A percentile compares a stretch with the other conserved stretches of the same genome.
Evolutionary conservation across 2,113 vertebrate genomes (phyloP).

Genomic region (Trogon surrucura): DNA sequence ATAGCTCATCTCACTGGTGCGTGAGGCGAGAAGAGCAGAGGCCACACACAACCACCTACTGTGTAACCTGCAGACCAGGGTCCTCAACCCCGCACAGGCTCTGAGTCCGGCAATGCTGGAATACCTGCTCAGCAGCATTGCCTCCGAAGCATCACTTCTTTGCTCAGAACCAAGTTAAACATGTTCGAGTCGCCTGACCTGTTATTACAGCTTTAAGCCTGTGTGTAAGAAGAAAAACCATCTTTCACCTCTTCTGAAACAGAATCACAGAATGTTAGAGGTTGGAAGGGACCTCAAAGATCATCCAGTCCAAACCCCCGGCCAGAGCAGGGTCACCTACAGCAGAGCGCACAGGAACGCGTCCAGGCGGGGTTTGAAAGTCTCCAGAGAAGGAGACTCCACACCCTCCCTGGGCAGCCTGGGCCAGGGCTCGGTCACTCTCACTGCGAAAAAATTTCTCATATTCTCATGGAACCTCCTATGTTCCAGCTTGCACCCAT

Average conservation of each 20-base stretch:
- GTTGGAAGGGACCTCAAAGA: too few relatives aligned
- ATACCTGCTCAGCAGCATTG: not conserved
- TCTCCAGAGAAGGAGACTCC: too few relatives aligned
- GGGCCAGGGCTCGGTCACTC: too few relatives aligned
- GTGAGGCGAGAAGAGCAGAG: not conserved
- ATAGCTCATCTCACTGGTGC: fast-evolving
- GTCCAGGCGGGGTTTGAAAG: too few relatives aligned
- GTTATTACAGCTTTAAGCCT: not conserved
- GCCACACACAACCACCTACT: not conserved
- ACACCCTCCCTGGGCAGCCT: too few relatives aligned
- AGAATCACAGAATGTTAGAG: too few relatives aligned
- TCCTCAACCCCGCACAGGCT: not conserved
- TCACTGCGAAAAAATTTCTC: too few relatives aligned
- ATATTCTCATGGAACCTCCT: too few relatives aligned
- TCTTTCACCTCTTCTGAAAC: not conserved
- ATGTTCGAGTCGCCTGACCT: not conserved
- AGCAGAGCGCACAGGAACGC: too few relatives aligned
- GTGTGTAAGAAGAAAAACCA: not conserved
- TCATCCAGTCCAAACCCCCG: too few relatives aligned
- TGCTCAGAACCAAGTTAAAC: not conserved
- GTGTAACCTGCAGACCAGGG: fast-evolving
- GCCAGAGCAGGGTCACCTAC: too few relatives aligned
- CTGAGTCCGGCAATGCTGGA: not conserved
- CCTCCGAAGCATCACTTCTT: not conserved
- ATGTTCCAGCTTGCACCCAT: too few relatives aligned